phyloP scores from a whole-genome alignment of 2,888 invertebrate genomes.

The Glaucopsyche alexis region DNA sequence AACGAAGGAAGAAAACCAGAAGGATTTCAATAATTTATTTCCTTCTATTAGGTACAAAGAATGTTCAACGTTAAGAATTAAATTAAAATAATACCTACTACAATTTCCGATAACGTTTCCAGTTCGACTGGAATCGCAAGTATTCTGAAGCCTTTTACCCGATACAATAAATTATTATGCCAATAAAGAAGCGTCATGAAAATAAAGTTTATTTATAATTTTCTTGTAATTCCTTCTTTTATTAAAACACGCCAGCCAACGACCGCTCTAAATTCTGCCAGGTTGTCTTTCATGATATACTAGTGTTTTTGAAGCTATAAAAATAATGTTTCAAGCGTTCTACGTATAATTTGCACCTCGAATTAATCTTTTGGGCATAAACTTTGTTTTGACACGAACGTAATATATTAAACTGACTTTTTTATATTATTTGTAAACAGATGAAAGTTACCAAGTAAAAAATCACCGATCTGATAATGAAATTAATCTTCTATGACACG shows the following conservation, averaged over 20 bases:
- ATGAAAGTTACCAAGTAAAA: neutral
- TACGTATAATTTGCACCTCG: constrained; percentile 22
- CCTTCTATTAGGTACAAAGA: too few species aligned
- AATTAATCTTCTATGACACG: neutral
- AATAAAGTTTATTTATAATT: neutral
- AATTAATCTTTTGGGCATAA: constrained; percentile 24
- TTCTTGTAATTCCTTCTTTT: neutral
- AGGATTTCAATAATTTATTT: too few species aligned
- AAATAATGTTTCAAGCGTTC: constrained; percentile 1
- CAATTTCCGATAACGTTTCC: too few species aligned
- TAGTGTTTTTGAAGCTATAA: neutral
- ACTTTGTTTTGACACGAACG: constrained; percentile 24
- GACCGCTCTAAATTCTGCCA: constrained; percentile 10
- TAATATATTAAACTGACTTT: constrained; percentile 21
- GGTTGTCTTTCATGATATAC: neutral
- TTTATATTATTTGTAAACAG: constrained; percentile 4
- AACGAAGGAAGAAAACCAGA: too few species aligned
- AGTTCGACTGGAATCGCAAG: neutral
- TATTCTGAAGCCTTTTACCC: neutral
- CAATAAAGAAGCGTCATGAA: neutral
- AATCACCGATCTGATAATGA: neutral
- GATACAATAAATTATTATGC: neutral
- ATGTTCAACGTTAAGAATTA: too few species aligned
- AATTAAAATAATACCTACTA: too few species aligned
- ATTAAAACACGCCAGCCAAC: neutral